These are phyloP conservation scores for Allacma fusca DNA, from an alignment of 2,888 invertebrate genomes.

Conservation along the genomic window DNA sequence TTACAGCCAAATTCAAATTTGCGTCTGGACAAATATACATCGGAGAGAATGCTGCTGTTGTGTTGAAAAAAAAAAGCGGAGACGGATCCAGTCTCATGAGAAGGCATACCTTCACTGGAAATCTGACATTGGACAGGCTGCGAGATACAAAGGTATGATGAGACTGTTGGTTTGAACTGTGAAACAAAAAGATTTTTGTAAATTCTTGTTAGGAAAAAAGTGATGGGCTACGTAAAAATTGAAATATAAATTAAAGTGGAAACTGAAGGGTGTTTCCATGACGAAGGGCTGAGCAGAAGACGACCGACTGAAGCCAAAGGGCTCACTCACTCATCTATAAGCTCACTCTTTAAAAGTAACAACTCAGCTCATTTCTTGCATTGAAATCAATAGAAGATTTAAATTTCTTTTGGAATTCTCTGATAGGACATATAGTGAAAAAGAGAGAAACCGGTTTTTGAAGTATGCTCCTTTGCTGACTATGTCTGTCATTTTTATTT, in stretches of 20 bases:
- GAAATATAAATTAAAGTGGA: slow-evolving; percentile 11
- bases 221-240: background rate
- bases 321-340: background rate
- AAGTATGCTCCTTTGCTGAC: slow-evolving; percentile 13
- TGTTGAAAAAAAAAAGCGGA: no score
- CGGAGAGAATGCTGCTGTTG: no score
- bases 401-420: slow-evolving; percentile 37
- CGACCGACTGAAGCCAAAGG: background rate
- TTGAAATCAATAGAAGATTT: slow-evolving; percentile 44
- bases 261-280: background rate
- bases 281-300: background rate
- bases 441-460: slow-evolving; percentile 35
- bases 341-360: background rate
- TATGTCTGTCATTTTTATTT: slow-evolving; percentile 44
- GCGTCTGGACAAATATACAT: background rate
- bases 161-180: no score
- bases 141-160: no score
- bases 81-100: no score
- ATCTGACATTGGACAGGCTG: no score
- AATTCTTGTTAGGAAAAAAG: no score
- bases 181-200: no score
- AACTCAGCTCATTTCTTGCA: slow-evolving; percentile 24
- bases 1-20: background rate
- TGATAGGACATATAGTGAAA: slow-evolving; percentile 33
- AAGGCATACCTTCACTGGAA: no score